Percentiles rank a stretch among this genome's conserved stretches.
These are phyloP conservation scores for Leistus spinibarbis DNA, from an alignment of 2,888 invertebrate genomes.

Conservation along the genomic window DNA sequence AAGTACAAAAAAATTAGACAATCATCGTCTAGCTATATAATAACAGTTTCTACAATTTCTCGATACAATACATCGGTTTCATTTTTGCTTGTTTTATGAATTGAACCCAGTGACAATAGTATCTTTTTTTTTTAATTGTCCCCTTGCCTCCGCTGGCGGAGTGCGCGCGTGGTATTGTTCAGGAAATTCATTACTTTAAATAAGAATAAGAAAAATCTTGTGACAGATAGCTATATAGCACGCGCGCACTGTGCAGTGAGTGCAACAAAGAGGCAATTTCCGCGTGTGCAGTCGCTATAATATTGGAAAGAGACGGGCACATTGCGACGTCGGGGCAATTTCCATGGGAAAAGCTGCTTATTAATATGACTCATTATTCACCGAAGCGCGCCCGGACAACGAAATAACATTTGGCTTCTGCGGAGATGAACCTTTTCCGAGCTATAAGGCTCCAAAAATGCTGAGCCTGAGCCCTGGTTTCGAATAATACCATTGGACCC, in stretches of 20 bases:
- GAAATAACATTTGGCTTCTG: slow-evolving; percentile 3
- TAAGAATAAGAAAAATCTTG: slow-evolving; percentile 27
- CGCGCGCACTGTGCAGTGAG: neutral
- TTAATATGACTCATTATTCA: slow-evolving; percentile 38
- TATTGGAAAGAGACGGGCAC: neutral
- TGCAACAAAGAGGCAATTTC: neutral
- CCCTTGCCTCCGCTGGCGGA: neutral
- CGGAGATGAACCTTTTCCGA: neutral
- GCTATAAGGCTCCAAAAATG: neutral
- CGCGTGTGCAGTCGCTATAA: neutral
- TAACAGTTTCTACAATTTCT: neutral
- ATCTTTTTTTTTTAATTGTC: neutral
- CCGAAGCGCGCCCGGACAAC: slow-evolving; percentile 13
- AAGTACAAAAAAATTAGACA: neutral
- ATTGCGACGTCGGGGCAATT: slow-evolving; percentile 16
- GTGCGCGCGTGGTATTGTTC: neutral
- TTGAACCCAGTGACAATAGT: neutral
- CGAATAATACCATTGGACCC: slow-evolving; percentile 29
- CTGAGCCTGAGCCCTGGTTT: slow-evolving; percentile 22
- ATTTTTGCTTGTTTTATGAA: neutral
- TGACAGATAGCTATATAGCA: slow-evolving; percentile 20
- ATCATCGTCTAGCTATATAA: neutral
- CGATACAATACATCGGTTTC: neutral
- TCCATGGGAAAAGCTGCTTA: slow-evolving; percentile 33
- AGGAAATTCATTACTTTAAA: slow-evolving; percentile 36